Conservation (phyloP, 2,113 vertebrate species). For the Rhagologus leucostigma region DNA sequence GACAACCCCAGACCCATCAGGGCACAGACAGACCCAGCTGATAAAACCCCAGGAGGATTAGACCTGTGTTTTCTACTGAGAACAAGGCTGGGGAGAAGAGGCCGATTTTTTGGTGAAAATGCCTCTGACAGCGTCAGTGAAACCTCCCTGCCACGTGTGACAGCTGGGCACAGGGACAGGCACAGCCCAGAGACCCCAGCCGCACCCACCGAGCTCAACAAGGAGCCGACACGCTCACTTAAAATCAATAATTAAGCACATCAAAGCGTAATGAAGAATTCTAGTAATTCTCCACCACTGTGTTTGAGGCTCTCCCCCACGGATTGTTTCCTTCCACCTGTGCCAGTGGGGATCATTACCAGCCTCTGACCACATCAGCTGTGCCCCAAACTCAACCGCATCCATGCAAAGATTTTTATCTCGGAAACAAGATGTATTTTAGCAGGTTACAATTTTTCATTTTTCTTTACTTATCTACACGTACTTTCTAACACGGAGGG, state of each 20-base stretch:
- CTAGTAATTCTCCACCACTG: accelerated
- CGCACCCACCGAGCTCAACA: neutral
- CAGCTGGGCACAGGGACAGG: neutral
- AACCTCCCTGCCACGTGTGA: accelerated
- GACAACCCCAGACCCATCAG: accelerated
- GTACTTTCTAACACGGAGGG: neutral
- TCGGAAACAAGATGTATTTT: neutral
- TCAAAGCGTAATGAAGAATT: neutral
- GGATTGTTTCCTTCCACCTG: neutral
- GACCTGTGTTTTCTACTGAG: neutral
- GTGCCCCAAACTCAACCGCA: neutral
- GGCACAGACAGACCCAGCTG: neutral
- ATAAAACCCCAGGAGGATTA: accelerated
- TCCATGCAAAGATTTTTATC: neutral
- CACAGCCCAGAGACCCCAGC: neutral
- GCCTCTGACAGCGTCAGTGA: no score
- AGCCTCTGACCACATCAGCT: neutral
- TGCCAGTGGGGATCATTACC: neutral
- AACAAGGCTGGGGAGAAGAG: neutral
- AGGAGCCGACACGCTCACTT: neutral
- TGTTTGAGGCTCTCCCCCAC: neutral
- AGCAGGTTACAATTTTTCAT: neutral
- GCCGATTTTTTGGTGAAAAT: neutral
- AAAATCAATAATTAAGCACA: neutral
- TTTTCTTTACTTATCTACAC: neutral